A percentile compares a stretch with the other conserved stretches of the same genome.
These are phyloP conservation scores for Chaetogeoica ovagalla DNA, from an alignment of 2,888 invertebrate genomes.

Conservation along the genomic window DNA sequence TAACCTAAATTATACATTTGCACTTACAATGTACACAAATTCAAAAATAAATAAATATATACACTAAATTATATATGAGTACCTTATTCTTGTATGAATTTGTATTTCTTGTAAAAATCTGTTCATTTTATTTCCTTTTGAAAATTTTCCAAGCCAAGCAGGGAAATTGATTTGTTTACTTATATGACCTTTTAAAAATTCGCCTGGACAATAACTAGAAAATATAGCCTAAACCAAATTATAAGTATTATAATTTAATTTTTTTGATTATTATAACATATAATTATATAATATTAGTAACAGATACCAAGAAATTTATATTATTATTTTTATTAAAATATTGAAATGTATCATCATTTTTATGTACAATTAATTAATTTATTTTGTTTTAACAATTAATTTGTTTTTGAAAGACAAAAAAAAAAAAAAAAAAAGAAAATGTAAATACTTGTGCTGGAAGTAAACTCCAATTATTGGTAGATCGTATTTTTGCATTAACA, in stretches of 20 bases:
- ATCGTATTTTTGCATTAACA: constrained; percentile 79
- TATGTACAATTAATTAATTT: not conserved
- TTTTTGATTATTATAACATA: not conserved
- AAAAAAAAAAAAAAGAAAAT: not conserved
- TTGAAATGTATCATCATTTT: no score
- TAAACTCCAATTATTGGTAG: constrained; percentile 81
- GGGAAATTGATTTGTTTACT: constrained; percentile 86
- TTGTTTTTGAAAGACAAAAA: no score
- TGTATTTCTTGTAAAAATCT: constrained; percentile 82
- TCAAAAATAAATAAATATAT: not conserved
- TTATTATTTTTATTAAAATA: not conserved
- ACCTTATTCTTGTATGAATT: constrained; percentile 83
- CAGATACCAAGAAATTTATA: not conserved
- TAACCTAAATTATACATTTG: constrained; percentile 63
- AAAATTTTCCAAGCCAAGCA: constrained; percentile 94
- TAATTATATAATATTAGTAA: no score
- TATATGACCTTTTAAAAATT: constrained; percentile 78
- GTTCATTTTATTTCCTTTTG: constrained; percentile 77
- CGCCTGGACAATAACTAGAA: constrained; percentile 88
- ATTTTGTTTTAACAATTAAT: not conserved
- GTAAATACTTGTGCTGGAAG: constrained; percentile 68
- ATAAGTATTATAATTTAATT: not conserved
- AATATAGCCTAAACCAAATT: constrained; percentile 73
- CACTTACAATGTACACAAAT: not conserved
- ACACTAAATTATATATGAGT: constrained; percentile 54